Base-by-base conservation (phyloP, 2,888 invertebrate genomes). In the Drosophila picticornis region DNA sequence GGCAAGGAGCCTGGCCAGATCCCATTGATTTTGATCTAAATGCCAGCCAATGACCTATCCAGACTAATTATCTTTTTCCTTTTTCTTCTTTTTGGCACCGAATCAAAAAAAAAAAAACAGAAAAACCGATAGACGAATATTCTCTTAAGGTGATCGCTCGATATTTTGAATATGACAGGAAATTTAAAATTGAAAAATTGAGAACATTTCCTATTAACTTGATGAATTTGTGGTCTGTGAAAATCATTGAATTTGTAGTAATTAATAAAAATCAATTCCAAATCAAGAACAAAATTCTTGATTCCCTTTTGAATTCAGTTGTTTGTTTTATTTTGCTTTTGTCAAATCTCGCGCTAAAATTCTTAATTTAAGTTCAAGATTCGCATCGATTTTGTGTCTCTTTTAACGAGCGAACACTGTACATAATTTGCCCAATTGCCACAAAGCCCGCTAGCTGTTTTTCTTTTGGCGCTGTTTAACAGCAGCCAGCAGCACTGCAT, bases 31-130 rank as follows among this genome's bases (percentile, higher is more conserved):
- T 19, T 25, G 48, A 56, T 32, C 43, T 66, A 46, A 59, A 55
- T 48, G 77, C 36, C 71, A 76, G 77, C 77, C 77, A 72, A 75
- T 66, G 82, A 83, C 77, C 77, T 63, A 10, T 16, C 74, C 76
- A 85, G 74, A 75, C 82, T 87, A 75, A 27, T n/a, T 25, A 25
- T 19, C 10, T 55, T 25, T 19, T 34, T 16, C 22, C 13, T n/a
- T 4, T 27, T 16, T 29, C 13, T 19, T 29, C n/a, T 80, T 85
- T 85, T 87, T 85, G 91, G 91, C 87, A 91, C 78, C 88, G 88
- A 80, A 85, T 85, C 90, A 90, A 87, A 83, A 87, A 40, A 50
- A 27, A 29, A 29, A 29, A 27, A 6, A 4, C 19, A 0, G 16
- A 25, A 22, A 22, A 34, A 64, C 58, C 55, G 61, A 51, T 51